Base-by-base conservation (phyloP, 2,113 vertebrate genomes). In the Alouatta palliata region DNA sequence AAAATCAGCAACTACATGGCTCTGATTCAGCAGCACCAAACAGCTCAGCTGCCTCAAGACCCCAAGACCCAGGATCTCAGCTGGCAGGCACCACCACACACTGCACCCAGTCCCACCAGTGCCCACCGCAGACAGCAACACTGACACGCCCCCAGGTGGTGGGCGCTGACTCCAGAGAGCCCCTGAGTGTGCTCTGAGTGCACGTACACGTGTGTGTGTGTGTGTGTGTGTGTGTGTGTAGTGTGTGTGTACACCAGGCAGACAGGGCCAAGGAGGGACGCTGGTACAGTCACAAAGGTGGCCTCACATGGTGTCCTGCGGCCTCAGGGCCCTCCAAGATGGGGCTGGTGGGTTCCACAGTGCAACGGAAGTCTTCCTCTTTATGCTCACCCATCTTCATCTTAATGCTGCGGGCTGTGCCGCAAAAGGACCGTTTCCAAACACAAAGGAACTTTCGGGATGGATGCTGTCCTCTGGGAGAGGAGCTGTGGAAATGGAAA, bases 351-450 rank as follows among this genome's bases (percentile, higher is more conserved):
- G 86, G 17, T 23, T 54, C 35, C 90, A 96, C 81, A 49, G 87
- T 64, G 92, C 86, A 86, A 97, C 76, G 64, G 47, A 54, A 30
- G 27, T 86, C 45, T 45, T 45, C 9, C 8, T 45, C 45, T 45
- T 45, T 45, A 45, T 8, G 49, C 95, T 95, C 92, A 97, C 95
- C 73, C 82, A 95, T 49, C 37, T 97, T 79, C 84, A 97, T 96
- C 94, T 92, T 87, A 85, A 97, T 80, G 86, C 79, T 45, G 30
- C 11, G 16, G 40, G 32, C 43, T 11, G 17, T 16, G 17, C 32
- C 83, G 61, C 56, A 45, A 30, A 84, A 54, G 58, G 75, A 7
- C 17, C 19, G 4, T 37, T n/a, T 27, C 79, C 43, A 37, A 58
- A 58, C 11, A 76, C 71, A 86, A 17, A n/a, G 49, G 49, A 14